A percentile compares a stretch with the other conserved stretches of the same genome.
These are phyloP conservation scores for Rhizoglyphus robini DNA, from an alignment of 1,140 invertebrate species.

Conservation along the genomic window DNA sequence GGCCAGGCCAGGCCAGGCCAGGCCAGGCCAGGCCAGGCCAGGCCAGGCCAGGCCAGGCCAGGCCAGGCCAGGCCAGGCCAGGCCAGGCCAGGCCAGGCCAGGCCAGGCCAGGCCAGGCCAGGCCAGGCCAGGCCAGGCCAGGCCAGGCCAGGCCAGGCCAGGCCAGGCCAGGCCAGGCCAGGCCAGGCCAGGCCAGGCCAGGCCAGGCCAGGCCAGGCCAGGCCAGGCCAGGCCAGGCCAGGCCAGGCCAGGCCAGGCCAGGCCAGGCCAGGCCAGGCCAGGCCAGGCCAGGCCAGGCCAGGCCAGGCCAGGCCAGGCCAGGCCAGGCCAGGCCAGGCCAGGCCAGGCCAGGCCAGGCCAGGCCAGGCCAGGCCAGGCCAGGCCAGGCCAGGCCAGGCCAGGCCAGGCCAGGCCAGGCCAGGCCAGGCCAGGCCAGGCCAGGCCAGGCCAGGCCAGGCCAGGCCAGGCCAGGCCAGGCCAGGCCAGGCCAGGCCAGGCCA, in stretches of 20 bases:
- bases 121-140: slow-evolving; percentile 27
- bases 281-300: slow-evolving; percentile 25
- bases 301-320: slow-evolving; percentile 26
- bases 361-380: slow-evolving; percentile 27
- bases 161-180: slow-evolving; percentile 26
- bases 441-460: slow-evolving; percentile 22
- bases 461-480: slow-evolving; percentile 25
- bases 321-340: slow-evolving; percentile 26
- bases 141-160: slow-evolving; percentile 28
- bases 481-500: slow-evolving; percentile 24
- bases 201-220: slow-evolving; percentile 28
- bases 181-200: slow-evolving; percentile 27
- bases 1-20: slow-evolving; percentile 21
- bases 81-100: slow-evolving; percentile 28
- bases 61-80: slow-evolving; percentile 27
- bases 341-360: slow-evolving; percentile 26
- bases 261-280: slow-evolving; percentile 28
- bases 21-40: slow-evolving; percentile 23
- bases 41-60: slow-evolving; percentile 27
- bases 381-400: slow-evolving; percentile 26
- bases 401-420: slow-evolving; percentile 25
- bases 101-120: slow-evolving; percentile 25
- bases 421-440: slow-evolving; percentile 18
- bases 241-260: slow-evolving; percentile 25
- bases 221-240: slow-evolving; percentile 28